Base-by-base conservation (phyloP, 2,888 invertebrate species). In the Pediacus dermestoides region DNA sequence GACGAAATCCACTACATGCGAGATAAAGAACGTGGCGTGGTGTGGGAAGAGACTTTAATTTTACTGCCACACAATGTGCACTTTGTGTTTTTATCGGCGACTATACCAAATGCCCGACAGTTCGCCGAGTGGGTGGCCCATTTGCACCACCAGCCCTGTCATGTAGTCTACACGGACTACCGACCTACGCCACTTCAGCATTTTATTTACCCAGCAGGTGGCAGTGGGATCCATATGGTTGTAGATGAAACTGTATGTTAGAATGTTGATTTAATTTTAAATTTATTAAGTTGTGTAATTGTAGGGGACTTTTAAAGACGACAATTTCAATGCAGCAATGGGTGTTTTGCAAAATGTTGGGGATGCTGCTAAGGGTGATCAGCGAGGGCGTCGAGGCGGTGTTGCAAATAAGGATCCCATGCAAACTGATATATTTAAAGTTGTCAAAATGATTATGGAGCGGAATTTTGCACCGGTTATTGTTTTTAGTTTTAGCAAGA, bases 1-100 rank as follows among this genome's bases (percentile, higher is more conserved):
- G 99, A 99, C 66, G 99, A 99, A 73, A 99, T 99, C 58, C 99
- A 99, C 72, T 99, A 99, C 67, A 99, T 99, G 99, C 81, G 99
- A 58, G 96, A 99, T 66, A 96, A 96, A 71, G 97, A 99, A 67
- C 79, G 99, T 62, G 99, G 99, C 33, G 97, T 99, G 4, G 97
- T 99, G 1, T 99, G 99, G 99, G 95, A 96, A 75, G 99, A 99
- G 74, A 96, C 97, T 0, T 77, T 99, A 18, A 99, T 99, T 60
- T 75, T 99, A 16, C 71, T 99, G 22, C 97, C 96, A 0, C 94
- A 97, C 66, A 95, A 93, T 63, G 96, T 99, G 0, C 94, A 94
- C 66, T 96, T 94, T 68, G 99, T 99, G 3, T 99, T 99, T 67
- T 76, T 99, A 0, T 99, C 99, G 1, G 99, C 99, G 7, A 99